phyloP scores from a whole-genome alignment of 2,888 invertebrate genomes.

The Ectobius pallidus region DNA sequence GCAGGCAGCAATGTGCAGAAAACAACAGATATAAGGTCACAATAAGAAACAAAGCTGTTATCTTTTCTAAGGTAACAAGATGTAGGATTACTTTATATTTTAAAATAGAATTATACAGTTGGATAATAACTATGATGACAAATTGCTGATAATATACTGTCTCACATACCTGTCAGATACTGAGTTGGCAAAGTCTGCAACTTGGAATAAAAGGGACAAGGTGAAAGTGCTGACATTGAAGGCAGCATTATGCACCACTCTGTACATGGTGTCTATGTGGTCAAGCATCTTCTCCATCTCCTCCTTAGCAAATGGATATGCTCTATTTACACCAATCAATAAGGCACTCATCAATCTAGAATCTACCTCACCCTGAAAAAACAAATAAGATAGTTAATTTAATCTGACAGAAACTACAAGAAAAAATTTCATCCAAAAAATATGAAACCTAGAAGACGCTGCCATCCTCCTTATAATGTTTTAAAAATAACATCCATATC shows the following conservation, averaged over 20 bases:
- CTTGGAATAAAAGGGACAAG: slow-evolving; percentile 67
- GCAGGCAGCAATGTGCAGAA: too few relatives aligned
- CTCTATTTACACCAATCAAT: slow-evolving; percentile 81
- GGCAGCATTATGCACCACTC: slow-evolving; percentile 78
- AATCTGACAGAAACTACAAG: background rate
- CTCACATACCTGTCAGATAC: slow-evolving; percentile 66
- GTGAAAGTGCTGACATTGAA: slow-evolving; percentile 70
- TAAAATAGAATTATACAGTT: too few relatives aligned
- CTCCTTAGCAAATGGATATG: slow-evolving; percentile 80
- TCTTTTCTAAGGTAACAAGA: too few relatives aligned
- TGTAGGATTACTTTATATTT: too few relatives aligned
- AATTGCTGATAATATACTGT: too few relatives aligned
- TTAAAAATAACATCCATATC: too few relatives aligned
- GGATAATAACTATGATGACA: too few relatives aligned
- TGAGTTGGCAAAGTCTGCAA: slow-evolving; percentile 60
- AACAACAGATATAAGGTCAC: too few relatives aligned
- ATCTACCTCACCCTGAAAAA: slow-evolving; percentile 72
- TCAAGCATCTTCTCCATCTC: slow-evolving; percentile 61
- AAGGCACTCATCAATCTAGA: slow-evolving; percentile 84
- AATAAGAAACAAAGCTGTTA: too few relatives aligned
- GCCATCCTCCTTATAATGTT: too few relatives aligned
- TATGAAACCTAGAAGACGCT: too few relatives aligned
- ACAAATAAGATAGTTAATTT: background rate
- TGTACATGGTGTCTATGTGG: slow-evolving; percentile 78
- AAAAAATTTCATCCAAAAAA: too few relatives aligned